Base-by-base conservation (phyloP, 2,113 vertebrate species). In the Dicerorhinus sumatrensis region DNA sequence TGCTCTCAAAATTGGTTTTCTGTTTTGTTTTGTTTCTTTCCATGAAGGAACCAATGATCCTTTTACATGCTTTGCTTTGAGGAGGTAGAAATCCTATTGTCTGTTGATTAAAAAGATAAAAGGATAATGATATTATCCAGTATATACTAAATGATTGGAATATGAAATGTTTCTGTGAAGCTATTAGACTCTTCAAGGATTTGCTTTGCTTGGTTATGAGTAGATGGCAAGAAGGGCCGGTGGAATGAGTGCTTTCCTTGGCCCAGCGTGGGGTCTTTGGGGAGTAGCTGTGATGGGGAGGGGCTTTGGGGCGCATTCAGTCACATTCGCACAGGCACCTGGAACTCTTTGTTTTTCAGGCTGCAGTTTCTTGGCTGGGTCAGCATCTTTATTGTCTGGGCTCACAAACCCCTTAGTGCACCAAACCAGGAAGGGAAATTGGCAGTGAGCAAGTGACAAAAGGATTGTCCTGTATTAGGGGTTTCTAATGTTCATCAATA, bases 251-350 rank as follows among this genome's bases (percentile, higher is more conserved):
- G 11, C 23, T 65, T 82, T 70, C 7, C 60, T 60, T 42, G 73
- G 25, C n/a, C 65, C 65, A 3, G 31, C 6, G 16, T 29, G 1
- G 2, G 33, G 29, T 70, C n/a, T 92, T 48, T 60, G 70, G 11
- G 8, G 23, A 23, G 7, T 25, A 33, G 31, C 77, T 33, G 8
- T 18, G 51, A 33, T 5, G 4, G 0, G 0, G 31, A 36, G 70
- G 12, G 25, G 17, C 7, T 33, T 33, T 6, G 0, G 29, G 31
- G 21, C 9, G 4, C 0, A 0, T 39, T 42, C 4, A n/a, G 58
- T 67, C 11, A 17, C 23, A 42, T 48, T 60, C 1, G 7, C 1
- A 27, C 1, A 0, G 33, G 16, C 48, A 20, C 77, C 79, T 82
- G 90, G 58, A 90, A 13, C 10, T 58, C 39, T 79, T 91, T 82